These are phyloP conservation scores for Cyclargus thomasi DNA, from an alignment of 1,140 invertebrate species.

Conservation along the genomic window DNA sequence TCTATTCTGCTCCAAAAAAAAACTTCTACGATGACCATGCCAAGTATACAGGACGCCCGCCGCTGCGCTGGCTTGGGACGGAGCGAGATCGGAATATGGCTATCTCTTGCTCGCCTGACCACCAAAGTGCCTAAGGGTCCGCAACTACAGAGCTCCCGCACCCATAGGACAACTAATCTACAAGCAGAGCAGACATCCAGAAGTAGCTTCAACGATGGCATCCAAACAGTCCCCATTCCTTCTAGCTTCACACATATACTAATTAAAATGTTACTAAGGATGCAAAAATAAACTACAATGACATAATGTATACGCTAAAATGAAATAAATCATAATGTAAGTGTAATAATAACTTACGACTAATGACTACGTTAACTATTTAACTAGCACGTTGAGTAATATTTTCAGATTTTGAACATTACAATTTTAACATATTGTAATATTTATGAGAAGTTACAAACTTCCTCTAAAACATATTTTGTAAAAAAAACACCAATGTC, in stretches of 20 bases:
- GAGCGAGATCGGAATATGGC: too few relatives aligned
- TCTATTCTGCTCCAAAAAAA: too few relatives aligned
- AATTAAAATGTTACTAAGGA: conserved; percentile 54
- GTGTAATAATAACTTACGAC: conserved; percentile 19
- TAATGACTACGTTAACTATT: conserved; percentile 53
- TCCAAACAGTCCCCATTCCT: background rate
- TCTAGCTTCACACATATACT: conserved; percentile 9
- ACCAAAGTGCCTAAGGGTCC: too few relatives aligned
- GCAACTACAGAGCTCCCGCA: background rate
- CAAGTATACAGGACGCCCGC: too few relatives aligned
- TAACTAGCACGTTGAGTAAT: conserved; percentile 60
- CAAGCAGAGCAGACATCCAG: conserved; percentile 2
- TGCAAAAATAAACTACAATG: conserved; percentile 29
- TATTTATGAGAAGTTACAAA: too few relatives aligned
- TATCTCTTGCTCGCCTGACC: too few relatives aligned
- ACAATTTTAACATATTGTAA: too few relatives aligned
- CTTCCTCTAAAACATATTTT: too few relatives aligned
- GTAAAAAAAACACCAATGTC: too few relatives aligned
- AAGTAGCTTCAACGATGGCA: background rate
- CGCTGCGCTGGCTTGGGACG: too few relatives aligned
- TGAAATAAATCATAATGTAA: conserved; percentile 19
- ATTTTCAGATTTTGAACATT: conserved; percentile 66
- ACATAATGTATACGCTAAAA: conserved; percentile 34
- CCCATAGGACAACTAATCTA: background rate
- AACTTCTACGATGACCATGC: too few relatives aligned